phyloP scores from a whole-genome alignment of 2,113 vertebrate genomes.

The Halcyon senegalensis region DNA sequence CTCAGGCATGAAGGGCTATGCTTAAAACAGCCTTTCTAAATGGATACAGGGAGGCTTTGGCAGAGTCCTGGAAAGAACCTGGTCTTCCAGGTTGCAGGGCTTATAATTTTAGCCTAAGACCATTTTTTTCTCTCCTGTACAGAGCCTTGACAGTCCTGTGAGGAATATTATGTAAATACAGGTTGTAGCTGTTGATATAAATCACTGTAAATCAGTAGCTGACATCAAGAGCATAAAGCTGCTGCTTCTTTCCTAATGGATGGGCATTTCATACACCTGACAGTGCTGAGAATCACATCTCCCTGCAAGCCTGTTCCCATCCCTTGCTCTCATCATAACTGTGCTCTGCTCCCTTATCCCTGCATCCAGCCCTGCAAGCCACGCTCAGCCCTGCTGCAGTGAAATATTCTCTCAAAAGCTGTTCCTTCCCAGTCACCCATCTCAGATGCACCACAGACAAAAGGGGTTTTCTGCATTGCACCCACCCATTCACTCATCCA shows the following conservation, averaged over 20 bases:
- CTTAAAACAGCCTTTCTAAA: slow-evolving; percentile 12
- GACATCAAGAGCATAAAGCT: slow-evolving; percentile 38
- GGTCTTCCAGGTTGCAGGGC: neutral
- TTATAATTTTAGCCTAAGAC: neutral
- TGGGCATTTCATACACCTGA: neutral
- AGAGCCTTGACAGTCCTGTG: slow-evolving; percentile 5
- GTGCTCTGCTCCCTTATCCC: neutral
- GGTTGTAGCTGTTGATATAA: slow-evolving; percentile 31
- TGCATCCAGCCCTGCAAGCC: neutral
- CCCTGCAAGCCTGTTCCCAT: neutral
- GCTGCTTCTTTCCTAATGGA: slow-evolving; percentile 2
- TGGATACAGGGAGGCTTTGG: neutral
- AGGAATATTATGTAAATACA: slow-evolving; percentile 41
- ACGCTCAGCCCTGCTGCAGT: neutral
- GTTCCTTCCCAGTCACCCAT: neutral
- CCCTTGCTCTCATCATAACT: neutral
- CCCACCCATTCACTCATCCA: neutral
- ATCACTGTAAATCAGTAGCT: slow-evolving; percentile 55
- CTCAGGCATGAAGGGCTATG: slow-evolving; percentile 4
- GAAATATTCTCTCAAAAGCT: neutral
- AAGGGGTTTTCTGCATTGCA: neutral
- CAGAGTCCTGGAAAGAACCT: neutral
- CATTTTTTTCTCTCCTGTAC: neutral
- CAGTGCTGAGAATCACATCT: neutral
- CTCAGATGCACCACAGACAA: neutral